phyloP scores from a whole-genome alignment of 2,888 invertebrate species.

The Theodoxus fluviatilis region DNA sequence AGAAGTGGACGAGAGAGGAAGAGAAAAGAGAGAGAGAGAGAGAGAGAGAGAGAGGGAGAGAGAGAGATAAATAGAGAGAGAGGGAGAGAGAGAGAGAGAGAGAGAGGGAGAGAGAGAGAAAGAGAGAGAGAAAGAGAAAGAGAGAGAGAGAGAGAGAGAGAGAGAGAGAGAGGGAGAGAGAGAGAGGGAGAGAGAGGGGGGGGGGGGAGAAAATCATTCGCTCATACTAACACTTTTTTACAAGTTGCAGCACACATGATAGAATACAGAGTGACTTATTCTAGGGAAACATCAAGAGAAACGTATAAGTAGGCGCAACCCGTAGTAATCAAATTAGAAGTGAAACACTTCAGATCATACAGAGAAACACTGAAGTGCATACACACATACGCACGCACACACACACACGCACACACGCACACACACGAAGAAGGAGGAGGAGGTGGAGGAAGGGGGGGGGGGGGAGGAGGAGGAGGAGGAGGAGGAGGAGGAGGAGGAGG shows the following conservation, averaged over 20 bases:
- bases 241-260: no score
- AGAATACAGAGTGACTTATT: no score
- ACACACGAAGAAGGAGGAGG: no score
- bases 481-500: neutral
- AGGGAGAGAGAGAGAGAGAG: conserved; percentile 18
- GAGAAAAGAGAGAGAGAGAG: neutral
- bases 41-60: conserved; percentile 12
- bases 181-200: neutral
- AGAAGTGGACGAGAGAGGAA: neutral
- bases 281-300: no score
- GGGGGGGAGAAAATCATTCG: neutral
- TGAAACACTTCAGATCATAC: no score
- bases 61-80: conserved; percentile 17
- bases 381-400: no score
- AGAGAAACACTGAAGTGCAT: no score
- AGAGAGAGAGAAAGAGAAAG: neutral
- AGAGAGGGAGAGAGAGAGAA: conserved; percentile 14
- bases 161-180: neutral
- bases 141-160: neutral
- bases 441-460: neutral
- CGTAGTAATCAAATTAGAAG: no score
- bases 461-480: neutral
- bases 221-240: no score
- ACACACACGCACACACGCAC: no score
- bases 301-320: no score